These are phyloP conservation scores for Nebria brevicollis DNA, from an alignment of 2,888 invertebrate genomes.

Conservation along the genomic window DNA sequence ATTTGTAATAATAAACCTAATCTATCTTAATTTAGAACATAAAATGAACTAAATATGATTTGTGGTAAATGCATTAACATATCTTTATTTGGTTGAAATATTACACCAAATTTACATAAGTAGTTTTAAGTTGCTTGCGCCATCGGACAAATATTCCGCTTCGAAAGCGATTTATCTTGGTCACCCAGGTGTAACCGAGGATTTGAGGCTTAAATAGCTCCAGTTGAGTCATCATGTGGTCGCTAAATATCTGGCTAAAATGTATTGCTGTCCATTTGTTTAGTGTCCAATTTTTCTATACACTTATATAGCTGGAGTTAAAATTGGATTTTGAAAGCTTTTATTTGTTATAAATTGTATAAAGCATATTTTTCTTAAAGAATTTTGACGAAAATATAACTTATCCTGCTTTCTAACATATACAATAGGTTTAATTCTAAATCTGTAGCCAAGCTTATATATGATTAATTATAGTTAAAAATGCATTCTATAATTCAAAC, in stretches of 20 bases:
- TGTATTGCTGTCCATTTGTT: background rate
- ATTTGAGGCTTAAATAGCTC: background rate
- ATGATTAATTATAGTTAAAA: no score
- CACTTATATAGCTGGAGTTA: background rate
- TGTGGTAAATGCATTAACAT: background rate
- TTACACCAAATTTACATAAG: background rate
- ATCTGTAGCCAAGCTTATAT: no score
- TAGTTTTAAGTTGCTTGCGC: background rate
- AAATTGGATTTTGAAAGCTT: background rate
- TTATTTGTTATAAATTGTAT: background rate
- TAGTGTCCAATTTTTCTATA: background rate
- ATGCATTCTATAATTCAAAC: no score
- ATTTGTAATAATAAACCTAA: background rate
- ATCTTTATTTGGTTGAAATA: background rate
- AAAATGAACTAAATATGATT: background rate
- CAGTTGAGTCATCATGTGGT: background rate
- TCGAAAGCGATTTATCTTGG: background rate
- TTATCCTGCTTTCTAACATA: background rate
- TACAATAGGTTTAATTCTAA: no score
- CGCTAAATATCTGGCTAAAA: background rate
- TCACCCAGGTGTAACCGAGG: constrained; percentile 1
- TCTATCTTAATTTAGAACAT: background rate
- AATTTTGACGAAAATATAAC: background rate
- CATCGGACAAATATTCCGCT: background rate
- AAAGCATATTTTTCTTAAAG: background rate